Conservation (phyloP, 2,113 vertebrate species). For the Scortum barcoo region DNA sequence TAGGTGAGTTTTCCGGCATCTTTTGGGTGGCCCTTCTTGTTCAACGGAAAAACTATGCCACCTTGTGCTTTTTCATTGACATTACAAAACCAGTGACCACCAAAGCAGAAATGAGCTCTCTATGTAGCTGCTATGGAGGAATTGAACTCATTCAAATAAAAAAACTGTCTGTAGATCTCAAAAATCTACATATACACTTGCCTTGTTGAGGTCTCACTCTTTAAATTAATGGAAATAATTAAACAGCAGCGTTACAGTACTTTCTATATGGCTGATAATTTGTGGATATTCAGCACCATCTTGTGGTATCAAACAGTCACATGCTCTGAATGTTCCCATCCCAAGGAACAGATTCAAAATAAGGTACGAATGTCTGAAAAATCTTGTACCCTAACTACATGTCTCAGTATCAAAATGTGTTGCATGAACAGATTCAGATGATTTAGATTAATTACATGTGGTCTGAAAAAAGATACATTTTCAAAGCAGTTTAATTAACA, state of each 20-base stretch:
- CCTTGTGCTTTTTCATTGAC: slow-evolving; percentile 12
- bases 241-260: not conserved
- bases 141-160: not conserved
- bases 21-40: not conserved
- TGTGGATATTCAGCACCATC: slow-evolving; percentile 48
- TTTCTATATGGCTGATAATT: not conserved
- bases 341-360: not conserved
- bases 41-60: slow-evolving; percentile 19
- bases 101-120: not conserved
- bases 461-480: not conserved
- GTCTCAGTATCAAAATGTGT: not conserved
- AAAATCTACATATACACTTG: not conserved
- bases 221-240: not conserved
- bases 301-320: slow-evolving; percentile 33
- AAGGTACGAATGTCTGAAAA: slow-evolving; percentile 3
- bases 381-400: not conserved
- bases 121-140: not conserved
- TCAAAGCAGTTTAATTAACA: not conserved
- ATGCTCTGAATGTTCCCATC: not conserved
- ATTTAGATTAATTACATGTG: not conserved
- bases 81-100: slow-evolving; percentile 16
- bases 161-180: not conserved
- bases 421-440: not conserved
- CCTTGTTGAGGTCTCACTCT: not conserved
- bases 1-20: not conserved